Conservation (phyloP, 2,888 invertebrate genomes). For the Drosophila buzzatii region DNA sequence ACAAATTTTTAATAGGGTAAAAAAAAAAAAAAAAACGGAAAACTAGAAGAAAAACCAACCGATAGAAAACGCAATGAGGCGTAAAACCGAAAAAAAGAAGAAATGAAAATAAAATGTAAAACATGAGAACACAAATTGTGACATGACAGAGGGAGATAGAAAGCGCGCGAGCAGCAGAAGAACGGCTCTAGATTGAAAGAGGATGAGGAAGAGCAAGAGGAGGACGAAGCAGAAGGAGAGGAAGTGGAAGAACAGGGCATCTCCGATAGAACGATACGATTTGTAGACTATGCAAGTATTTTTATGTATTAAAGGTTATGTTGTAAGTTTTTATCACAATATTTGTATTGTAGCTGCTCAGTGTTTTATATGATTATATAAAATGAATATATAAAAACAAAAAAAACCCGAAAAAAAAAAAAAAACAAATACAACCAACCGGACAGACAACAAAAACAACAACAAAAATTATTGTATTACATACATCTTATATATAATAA, state of each 20-base stretch:
- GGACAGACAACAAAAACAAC: conserved; percentile 57
- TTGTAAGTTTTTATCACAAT: conserved; percentile 84
- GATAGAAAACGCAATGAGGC: conserved; percentile 58
- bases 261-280: conserved; percentile 77
- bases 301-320: conserved; percentile 84
- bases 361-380: conserved; percentile 83
- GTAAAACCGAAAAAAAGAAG: conserved; percentile 39
- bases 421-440: conserved; percentile 61
- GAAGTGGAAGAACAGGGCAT: conserved; percentile 18
- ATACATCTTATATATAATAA: conserved; percentile 83
- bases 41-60: conserved; percentile 62
- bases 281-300: conserved; percentile 84
- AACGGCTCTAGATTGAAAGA: conserved; percentile 30
- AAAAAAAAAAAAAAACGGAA: conserved; percentile 43
- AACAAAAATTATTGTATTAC: conserved; percentile 78
- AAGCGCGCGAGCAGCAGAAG: conserved; percentile 27
- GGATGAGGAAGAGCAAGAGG: conserved; percentile 46
- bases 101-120: conserved; percentile 40
- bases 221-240: conserved; percentile 39
- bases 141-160: conserved; percentile 35
- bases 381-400: conserved; percentile 65
- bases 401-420: conserved; percentile 34
- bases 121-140: conserved; percentile 63
- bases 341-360: conserved; percentile 84
- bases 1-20: conserved; percentile 71